Base-by-base conservation (phyloP, 2,888 invertebrate genomes). In the Campoletis raptor region DNA sequence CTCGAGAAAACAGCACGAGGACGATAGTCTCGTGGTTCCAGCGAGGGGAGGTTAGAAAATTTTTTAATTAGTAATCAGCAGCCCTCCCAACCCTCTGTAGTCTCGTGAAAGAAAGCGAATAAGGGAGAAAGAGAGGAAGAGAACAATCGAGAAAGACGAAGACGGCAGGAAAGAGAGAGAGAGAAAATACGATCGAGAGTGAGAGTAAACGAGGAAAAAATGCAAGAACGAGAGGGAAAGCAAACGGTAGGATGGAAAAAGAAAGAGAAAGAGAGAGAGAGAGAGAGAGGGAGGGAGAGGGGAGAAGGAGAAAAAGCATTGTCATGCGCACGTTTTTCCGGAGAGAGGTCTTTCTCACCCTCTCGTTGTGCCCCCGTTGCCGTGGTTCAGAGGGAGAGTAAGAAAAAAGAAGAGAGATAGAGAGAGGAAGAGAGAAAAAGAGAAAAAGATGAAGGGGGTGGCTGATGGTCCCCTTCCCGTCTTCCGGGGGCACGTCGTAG, bases 261-360 rank as follows among this genome's bases (percentile, higher is more conserved):
- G n/a, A n/a, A n/a, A n/a, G n/a, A n/a, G n/a, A n/a, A n/a, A n/a
- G n/a, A n/a, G n/a, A n/a, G n/a, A n/a, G n/a, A 24, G 88, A 82
- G 85, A 83, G 86, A n/a, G 61, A 61, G 61, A 61, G 24, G 81
- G 85, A 82, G 86, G 61, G 61, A 30, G 30, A 61, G 24, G n/a
- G 88, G 90, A 87, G 91, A 89, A 88, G 89, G 89, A 89, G 91
- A 91, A 88, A 84, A 84, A 87, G 94, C 94, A 94, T 94, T 94
- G 94, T 95, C 95, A 94, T 94, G 94, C 94, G 94, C 94, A 93
- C 93, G 93, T 94, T 94, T 94, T 94, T 94, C 93, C 93, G 30
- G 30, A 92, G 86, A 91, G 91, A 74, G 67, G 36, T 92, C 92
- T 93, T 93, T 94, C 93, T 92, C 93, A 93, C 92, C 94, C 93